Percentiles rank a stretch among this genome's conserved stretches.
phyloP scores from a whole-genome alignment of 2,888 invertebrate genomes.

The Teinopalpus imperialis region DNA sequence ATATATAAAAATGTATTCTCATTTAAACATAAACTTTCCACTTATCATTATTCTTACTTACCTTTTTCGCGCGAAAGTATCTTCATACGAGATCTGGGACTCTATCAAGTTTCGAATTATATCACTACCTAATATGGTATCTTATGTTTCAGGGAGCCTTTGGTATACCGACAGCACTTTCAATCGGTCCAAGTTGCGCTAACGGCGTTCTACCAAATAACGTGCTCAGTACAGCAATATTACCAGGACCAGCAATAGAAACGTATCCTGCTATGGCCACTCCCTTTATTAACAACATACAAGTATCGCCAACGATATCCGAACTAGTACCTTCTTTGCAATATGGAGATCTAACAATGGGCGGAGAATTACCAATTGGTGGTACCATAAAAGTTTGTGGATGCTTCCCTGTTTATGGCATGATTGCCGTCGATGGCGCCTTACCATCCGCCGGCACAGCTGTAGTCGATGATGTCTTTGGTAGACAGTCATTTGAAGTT shows the following conservation, averaged over 20 bases:
- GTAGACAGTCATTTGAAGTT: constrained; percentile 36
- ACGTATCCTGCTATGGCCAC: constrained; percentile 22
- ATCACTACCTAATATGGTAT: too few relatives aligned
- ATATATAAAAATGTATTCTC: too few relatives aligned
- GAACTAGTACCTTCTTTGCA: constrained; percentile 58
- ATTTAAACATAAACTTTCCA: too few relatives aligned
- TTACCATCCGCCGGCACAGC: constrained; percentile 59
- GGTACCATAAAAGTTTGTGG: constrained; percentile 62
- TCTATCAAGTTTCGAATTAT: too few relatives aligned
- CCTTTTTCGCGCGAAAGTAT: too few relatives aligned
- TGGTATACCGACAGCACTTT: constrained; percentile 22
- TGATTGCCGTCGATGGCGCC: constrained; percentile 55
- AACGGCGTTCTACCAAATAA: constrained; percentile 16
- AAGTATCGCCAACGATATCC: constrained; percentile 51
- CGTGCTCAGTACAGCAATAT: constrained; percentile 8
- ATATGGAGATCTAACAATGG: constrained; percentile 56
- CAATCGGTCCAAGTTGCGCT: constrained; percentile 14
- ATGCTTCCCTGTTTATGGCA: constrained; percentile 64
- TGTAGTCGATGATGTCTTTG: constrained; percentile 46
- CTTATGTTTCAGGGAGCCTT: constrained; percentile 30
- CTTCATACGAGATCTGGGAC: too few relatives aligned
- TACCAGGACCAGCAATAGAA: constrained; percentile 21
- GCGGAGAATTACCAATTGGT: constrained; percentile 59
- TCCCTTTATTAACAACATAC: constrained; percentile 36
- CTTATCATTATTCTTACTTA: too few relatives aligned